Percentiles rank a stretch among this genome's conserved stretches.
phyloP scores from a whole-genome alignment of 2,888 invertebrate genomes.

The Chymomyza caudatula region DNA sequence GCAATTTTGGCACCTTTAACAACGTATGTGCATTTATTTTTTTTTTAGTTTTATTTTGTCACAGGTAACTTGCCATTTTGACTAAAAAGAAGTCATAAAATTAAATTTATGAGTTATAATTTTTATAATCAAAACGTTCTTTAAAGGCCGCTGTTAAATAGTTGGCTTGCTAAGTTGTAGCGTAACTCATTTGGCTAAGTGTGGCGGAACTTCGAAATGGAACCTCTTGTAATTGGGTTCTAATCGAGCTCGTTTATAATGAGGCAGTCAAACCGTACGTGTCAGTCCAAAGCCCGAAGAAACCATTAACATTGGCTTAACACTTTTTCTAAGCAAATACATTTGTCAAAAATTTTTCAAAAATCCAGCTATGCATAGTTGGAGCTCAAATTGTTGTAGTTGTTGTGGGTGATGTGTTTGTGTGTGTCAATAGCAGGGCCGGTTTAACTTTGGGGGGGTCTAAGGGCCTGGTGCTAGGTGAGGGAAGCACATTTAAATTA shows the following conservation, averaged over 20 bases:
- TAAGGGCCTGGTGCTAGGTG: too few species aligned
- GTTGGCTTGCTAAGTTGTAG: conserved; percentile 26
- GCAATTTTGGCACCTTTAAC: conserved; percentile 61
- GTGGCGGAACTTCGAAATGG: background rate
- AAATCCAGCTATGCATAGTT: background rate
- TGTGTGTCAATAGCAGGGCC: too few species aligned
- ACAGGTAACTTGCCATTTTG: too few species aligned
- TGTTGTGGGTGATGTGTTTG: conserved; percentile 46
- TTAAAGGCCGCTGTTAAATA: conserved; percentile 11
- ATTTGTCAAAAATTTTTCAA: conserved; percentile 56
- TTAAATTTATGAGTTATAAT: conserved; percentile 66
- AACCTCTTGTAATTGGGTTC: conserved; percentile 56
- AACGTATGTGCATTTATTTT: background rate
- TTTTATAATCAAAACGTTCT: conserved; percentile 57
- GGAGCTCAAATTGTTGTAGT: background rate
- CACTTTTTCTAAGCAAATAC: conserved; percentile 29
- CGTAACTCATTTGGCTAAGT: background rate
- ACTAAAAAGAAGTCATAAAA: conserved; percentile 65
- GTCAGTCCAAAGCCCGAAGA: conserved; percentile 3
- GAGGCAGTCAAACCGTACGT: background rate
- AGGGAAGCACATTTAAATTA: too few species aligned
- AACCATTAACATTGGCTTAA: conserved; percentile 57
- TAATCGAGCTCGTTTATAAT: conserved; percentile 58
- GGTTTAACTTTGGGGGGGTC: too few species aligned
- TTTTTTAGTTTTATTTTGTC: background rate